phyloP scores from a whole-genome alignment of 2,888 invertebrate genomes.

The Synanthedon vespiformis region DNA sequence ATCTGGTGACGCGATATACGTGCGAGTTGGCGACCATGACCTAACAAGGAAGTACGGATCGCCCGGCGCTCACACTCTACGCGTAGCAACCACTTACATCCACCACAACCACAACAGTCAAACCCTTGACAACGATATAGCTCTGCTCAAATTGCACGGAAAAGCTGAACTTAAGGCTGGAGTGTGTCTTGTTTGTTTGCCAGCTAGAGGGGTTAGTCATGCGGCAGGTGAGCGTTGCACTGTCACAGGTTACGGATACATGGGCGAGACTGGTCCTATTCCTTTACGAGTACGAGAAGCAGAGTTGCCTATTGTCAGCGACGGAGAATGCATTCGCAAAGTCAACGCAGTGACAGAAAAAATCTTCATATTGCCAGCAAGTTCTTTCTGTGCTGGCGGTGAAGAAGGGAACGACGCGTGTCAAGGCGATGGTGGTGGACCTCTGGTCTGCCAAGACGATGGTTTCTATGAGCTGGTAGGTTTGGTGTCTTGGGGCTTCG shows the following conservation, averaged over 20 bases:
- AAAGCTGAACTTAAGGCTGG: conserved; percentile 85
- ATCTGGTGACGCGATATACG: conserved; percentile 94
- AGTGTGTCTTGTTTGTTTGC: conserved; percentile 84
- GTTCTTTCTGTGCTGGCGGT: conserved; percentile 94
- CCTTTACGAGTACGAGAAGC: conserved; percentile 90
- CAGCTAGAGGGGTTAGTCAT: conserved; percentile 88
- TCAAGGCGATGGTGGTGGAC: conserved; percentile 96
- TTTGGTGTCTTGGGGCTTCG: conserved; percentile 95
- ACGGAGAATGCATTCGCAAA: conserved; percentile 91
- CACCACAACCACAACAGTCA: conserved; percentile 97
- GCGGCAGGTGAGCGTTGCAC: conserved; percentile 92
- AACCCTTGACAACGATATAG: conserved; percentile 94
- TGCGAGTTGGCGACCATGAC: conserved; percentile 93
- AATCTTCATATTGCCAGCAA: conserved; percentile 92
- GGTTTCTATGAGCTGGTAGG: conserved; percentile 94
- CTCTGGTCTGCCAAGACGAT: conserved; percentile 91
- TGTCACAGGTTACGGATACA: conserved; percentile 94
- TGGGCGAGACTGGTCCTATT: conserved; percentile 96
- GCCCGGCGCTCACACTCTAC: conserved; percentile 89
- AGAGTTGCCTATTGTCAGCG: conserved; percentile 91
- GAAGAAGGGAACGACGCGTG: conserved; percentile 94
- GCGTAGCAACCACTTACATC: conserved; percentile 93
- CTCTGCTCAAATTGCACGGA: conserved; percentile 87
- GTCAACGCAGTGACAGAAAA: conserved; percentile 96
- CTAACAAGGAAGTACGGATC: conserved; percentile 91